Evolutionary conservation across 1,140 invertebrate species (phyloP).

Genomic region (Chrysomallon squamiferum): DNA sequence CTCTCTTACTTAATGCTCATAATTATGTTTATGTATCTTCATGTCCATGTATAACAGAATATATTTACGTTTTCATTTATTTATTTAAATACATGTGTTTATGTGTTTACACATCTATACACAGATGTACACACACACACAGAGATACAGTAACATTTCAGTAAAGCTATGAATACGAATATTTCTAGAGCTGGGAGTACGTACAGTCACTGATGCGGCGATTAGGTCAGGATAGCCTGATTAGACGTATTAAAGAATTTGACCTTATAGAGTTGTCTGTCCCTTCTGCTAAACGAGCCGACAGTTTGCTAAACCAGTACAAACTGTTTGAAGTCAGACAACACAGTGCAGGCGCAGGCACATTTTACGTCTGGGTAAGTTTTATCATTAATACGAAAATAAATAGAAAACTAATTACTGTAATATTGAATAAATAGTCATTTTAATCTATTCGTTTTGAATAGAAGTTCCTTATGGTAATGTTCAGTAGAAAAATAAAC

Average conservation of each 20-base stretch:
- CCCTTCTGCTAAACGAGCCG: constrained; percentile 6
- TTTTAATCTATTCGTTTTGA: too few species aligned
- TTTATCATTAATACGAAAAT: too few species aligned
- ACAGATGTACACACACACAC: neutral
- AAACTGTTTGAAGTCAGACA: constrained; percentile 19
- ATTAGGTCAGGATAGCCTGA: constrained; percentile 31
- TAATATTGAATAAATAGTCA: too few species aligned
- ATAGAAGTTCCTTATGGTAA: too few species aligned
- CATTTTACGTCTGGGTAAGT: constrained; percentile 43
- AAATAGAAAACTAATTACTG: too few species aligned
- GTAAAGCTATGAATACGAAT: neutral
- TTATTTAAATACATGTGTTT: neutral
- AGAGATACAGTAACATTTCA: neutral
- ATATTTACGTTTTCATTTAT: neutral
- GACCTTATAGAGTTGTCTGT: constrained; percentile 25
- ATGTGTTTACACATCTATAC: neutral
- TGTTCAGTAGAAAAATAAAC: too few species aligned
- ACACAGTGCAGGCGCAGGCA: constrained; percentile 41
- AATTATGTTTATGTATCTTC: neutral
- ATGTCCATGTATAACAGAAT: neutral
- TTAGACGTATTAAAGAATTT: constrained; percentile 28
- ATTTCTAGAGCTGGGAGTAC: constrained; percentile 22
- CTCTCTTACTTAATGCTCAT: too few species aligned
- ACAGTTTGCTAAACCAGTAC: constrained; percentile 19
- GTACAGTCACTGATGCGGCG: constrained; percentile 31